Percentiles rank a stretch among this genome's conserved stretches.
phyloP scores from a whole-genome alignment of 2,797 vertebrate genomes.

The Simalia tracyae region DNA sequence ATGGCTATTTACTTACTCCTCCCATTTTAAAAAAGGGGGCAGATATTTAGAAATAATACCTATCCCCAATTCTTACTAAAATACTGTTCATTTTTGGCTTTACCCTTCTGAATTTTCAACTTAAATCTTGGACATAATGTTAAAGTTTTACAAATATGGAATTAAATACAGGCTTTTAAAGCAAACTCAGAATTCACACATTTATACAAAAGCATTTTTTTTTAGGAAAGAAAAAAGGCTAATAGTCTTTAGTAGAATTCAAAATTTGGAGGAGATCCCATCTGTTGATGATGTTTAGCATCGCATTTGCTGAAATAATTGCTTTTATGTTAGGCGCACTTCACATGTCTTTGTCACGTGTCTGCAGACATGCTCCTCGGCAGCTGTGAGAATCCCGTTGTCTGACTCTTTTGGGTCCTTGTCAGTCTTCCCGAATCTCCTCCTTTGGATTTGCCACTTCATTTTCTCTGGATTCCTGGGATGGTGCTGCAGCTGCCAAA shows the following conservation, averaged over 20 bases:
- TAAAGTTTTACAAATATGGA: neutral
- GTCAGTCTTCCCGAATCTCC: slow-evolving; percentile 40
- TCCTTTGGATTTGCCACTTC: slow-evolving; percentile 32
- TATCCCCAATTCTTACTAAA: neutral
- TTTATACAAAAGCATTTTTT: neutral
- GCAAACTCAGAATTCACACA: neutral
- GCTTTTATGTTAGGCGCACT: neutral
- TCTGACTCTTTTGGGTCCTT: slow-evolving; percentile 43
- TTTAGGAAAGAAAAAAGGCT: neutral
- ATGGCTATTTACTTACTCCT: neutral
- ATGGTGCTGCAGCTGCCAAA: slow-evolving; percentile 38
- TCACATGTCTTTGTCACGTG: neutral
- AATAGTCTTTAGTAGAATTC: neutral
- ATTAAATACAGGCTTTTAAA: neutral
- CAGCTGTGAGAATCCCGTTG: slow-evolving; percentile 37
- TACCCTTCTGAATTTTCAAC: neutral
- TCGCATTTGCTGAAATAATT: neutral
- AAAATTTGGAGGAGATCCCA: neutral
- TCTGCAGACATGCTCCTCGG: neutral
- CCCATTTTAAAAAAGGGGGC: neutral
- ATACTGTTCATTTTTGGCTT: neutral
- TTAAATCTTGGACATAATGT: neutral
- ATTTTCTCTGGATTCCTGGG: slow-evolving; percentile 52
- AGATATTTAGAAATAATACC: neutral
- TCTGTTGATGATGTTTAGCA: neutral